Percentiles rank a stretch among this genome's conserved stretches.
phyloP scores from a whole-genome alignment of 2,888 invertebrate genomes.

The Dryomyza anilis region DNA sequence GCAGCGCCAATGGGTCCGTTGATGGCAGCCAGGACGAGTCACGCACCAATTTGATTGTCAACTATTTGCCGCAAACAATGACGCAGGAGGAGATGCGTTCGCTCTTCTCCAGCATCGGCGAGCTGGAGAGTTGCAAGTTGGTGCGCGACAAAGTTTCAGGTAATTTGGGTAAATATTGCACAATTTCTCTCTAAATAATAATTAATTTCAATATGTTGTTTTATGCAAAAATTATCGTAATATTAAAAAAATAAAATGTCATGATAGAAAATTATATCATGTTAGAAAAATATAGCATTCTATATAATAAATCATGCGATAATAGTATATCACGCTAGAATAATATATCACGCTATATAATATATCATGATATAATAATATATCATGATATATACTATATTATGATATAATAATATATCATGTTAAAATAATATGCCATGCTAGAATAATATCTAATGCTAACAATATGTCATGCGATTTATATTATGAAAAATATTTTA shows the following conservation, averaged over 20 bases:
- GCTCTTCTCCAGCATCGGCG: conserved; percentile 92
- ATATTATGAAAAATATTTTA: too few relatives aligned
- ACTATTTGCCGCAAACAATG: conserved; percentile 92
- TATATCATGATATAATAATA: too few relatives aligned
- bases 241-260: neutral
- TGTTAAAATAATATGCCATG: too few relatives aligned
- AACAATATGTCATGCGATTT: too few relatives aligned
- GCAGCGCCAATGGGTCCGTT: conserved; percentile 62
- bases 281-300: too few relatives aligned
- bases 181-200: neutral
- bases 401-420: too few relatives aligned
- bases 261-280: neutral
- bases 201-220: neutral
- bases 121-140: conserved; percentile 96
- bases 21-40: conserved; percentile 86
- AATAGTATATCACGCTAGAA: too few relatives aligned
- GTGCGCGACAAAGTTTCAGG: conserved; percentile 96
- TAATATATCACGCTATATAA: too few relatives aligned
- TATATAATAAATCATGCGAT: too few relatives aligned
- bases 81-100: conserved; percentile 95
- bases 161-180: conserved; percentile 62
- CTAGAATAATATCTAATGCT: too few relatives aligned
- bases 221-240: neutral
- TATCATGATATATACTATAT: too few relatives aligned
- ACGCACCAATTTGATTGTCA: conserved; percentile 93